Percentiles rank a stretch among this genome's conserved stretches.
Evolutionary conservation across 2,797 vertebrate species (phyloP).

Genomic region (Ataeniobius toweri): DNA sequence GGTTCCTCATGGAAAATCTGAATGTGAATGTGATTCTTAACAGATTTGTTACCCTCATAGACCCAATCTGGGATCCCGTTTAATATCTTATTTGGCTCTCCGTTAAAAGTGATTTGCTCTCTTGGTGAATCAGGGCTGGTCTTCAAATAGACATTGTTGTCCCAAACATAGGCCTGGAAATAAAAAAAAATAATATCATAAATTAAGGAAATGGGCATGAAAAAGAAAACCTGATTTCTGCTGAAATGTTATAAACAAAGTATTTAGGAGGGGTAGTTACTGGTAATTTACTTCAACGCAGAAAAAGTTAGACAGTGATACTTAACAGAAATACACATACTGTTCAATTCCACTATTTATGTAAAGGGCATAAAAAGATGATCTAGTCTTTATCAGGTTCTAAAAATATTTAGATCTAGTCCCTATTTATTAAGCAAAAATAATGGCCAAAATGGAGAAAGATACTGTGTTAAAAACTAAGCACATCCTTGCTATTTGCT

Average conservation of each 20-base stretch:
- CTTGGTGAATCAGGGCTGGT: constrained; percentile 68
- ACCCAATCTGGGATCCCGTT: constrained; percentile 98
- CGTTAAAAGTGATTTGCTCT: constrained; percentile 82
- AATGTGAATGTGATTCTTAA: not conserved
- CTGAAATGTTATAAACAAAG: not conserved
- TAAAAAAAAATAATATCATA: not conserved
- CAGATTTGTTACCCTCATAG: constrained; percentile 87
- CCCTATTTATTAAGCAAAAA: not conserved
- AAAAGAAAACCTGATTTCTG: not conserved
- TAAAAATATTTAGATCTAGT: not conserved
- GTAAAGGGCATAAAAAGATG: not conserved
- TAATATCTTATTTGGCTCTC: constrained; percentile 84
- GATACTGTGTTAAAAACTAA: not conserved
- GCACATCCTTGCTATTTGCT: too few relatives aligned
- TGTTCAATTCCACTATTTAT: too few relatives aligned
- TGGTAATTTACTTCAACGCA: constrained; percentile 23
- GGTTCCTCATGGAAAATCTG: not conserved
- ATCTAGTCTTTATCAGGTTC: not conserved
- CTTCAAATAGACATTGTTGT: constrained; percentile 90
- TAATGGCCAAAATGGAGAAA: not conserved
- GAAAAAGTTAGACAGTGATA: not conserved
- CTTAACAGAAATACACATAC: too few relatives aligned
- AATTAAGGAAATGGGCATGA: not conserved
- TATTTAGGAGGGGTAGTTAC: constrained; percentile 27
- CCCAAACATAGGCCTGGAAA: constrained; percentile 87